A percentile compares a stretch with the other conserved stretches of the same genome.
phyloP scores from a whole-genome alignment of 2,888 invertebrate genomes.

The Isoperla grammatica region DNA sequence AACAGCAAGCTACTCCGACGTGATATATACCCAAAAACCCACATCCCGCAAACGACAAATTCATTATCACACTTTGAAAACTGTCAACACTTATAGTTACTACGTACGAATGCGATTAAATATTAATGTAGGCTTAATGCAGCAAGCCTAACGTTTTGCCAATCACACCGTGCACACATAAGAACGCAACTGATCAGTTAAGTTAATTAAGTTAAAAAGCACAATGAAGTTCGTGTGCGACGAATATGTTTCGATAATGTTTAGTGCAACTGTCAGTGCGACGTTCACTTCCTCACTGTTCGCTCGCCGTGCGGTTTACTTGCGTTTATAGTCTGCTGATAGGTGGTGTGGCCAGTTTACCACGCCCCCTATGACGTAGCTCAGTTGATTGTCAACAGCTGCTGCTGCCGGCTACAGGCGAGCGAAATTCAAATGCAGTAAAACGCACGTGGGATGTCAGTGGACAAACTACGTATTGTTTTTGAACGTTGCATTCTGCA shows the following conservation, averaged over 20 bases:
- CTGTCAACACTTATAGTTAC: slow-evolving; percentile 3
- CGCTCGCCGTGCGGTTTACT: background rate
- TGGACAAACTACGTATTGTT: no score
- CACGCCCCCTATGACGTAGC: slow-evolving; percentile 2
- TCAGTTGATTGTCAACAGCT: no score
- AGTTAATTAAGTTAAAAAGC: no score
- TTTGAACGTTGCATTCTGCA: no score
- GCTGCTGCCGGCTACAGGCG: no score
- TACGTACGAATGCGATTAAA: background rate
- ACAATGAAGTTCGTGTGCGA: no score
- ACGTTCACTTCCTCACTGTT: background rate
- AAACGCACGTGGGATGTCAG: background rate
- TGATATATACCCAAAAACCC: slow-evolving; percentile 99
- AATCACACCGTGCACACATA: no score
- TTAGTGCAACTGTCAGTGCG: background rate
- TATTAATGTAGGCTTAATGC: background rate
- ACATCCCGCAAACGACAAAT: slow-evolving; percentile 98
- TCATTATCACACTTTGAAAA: slow-evolving; percentile 49
- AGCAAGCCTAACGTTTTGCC: no score
- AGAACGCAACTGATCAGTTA: no score
- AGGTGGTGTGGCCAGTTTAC: slow-evolving; percentile 4
- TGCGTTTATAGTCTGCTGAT: background rate
- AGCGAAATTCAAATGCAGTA: slow-evolving; percentile 3
- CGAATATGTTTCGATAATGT: background rate
- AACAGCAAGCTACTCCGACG: slow-evolving; percentile 96